Percentiles rank a stretch among this genome's conserved stretches.
Conservation (phyloP, 2,113 vertebrate species). For the Actinemys pallida region DNA sequence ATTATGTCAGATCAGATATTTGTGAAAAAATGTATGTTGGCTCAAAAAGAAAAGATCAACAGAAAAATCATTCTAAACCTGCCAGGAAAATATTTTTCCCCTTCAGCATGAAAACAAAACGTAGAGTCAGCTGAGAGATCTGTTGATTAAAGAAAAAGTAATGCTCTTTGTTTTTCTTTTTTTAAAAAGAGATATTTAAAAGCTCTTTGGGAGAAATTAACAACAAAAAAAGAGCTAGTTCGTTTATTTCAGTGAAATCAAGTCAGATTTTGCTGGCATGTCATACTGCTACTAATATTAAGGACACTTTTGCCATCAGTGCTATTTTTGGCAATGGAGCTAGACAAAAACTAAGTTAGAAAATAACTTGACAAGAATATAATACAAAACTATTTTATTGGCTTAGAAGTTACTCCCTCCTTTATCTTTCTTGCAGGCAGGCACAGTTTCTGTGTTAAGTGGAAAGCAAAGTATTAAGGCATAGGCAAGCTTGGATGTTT, state of each 20-base stretch:
- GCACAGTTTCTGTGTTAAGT: conserved; percentile 23
- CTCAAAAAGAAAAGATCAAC: conserved; percentile 68
- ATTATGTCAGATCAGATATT: conserved; percentile 68
- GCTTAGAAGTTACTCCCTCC: not conserved
- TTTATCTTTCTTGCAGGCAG: conserved; percentile 34
- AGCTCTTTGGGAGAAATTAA: not conserved
- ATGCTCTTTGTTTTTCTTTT: not conserved
- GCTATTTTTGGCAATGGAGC: not conserved
- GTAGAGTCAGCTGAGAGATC: conserved; percentile 49
- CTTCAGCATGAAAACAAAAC: conserved; percentile 73
- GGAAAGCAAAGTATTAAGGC: not conserved
- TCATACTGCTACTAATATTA: fast-evolving
- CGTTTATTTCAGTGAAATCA: not conserved
- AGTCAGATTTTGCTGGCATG: not conserved
- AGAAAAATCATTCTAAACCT: conserved; percentile 71
- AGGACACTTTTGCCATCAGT: not conserved
- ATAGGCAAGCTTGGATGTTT: not conserved
- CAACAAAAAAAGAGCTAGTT: not conserved
- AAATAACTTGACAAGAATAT: not conserved
- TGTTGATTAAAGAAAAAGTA: conserved; percentile 47
- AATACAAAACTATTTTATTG: not conserved
- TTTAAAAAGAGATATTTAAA: not conserved
- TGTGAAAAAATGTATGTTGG: conserved; percentile 65
- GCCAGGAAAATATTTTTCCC: conserved; percentile 74
- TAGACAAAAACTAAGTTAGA: not conserved